phyloP scores from a whole-genome alignment of 2,113 vertebrate genomes.

The Taxidea taxus region DNA sequence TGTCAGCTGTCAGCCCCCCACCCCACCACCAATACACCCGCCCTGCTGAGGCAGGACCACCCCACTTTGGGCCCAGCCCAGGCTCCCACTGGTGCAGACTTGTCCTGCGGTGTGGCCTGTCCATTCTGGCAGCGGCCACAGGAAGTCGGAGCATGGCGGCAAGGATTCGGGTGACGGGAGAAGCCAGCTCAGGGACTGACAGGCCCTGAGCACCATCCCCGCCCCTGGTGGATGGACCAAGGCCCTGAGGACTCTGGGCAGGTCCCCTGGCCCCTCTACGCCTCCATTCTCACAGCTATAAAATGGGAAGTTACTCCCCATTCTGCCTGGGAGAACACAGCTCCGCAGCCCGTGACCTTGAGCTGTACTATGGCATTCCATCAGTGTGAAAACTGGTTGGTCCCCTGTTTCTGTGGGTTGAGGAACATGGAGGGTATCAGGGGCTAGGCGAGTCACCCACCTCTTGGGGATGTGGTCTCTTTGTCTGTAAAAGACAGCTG shows the following conservation, averaged over 20 bases:
- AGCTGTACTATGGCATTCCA: accelerated
- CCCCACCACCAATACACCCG: neutral
- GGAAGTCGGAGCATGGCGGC: neutral
- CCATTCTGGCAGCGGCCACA: neutral
- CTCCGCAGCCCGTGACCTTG: neutral
- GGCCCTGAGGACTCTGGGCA: neutral
- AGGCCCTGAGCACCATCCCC: neutral
- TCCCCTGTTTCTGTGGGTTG: neutral
- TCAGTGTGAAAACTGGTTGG: neutral
- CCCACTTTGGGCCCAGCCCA: neutral
- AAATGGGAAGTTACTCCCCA: neutral
- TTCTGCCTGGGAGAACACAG: neutral
- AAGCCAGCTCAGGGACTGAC: neutral
- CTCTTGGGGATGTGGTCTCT: neutral
- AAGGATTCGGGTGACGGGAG: neutral
- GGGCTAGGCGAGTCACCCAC: neutral
- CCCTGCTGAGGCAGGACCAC: conserved; percentile 36
- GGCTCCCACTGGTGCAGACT: neutral
- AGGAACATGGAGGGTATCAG: neutral
- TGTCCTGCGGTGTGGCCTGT: neutral
- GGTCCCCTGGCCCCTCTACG: neutral
- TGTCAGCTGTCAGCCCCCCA: neutral
- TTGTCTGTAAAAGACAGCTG: neutral
- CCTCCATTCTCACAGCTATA: neutral
- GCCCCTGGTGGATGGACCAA: neutral